Base-by-base conservation (phyloP, 2,113 vertebrate species). In the Pipa parva region DNA sequence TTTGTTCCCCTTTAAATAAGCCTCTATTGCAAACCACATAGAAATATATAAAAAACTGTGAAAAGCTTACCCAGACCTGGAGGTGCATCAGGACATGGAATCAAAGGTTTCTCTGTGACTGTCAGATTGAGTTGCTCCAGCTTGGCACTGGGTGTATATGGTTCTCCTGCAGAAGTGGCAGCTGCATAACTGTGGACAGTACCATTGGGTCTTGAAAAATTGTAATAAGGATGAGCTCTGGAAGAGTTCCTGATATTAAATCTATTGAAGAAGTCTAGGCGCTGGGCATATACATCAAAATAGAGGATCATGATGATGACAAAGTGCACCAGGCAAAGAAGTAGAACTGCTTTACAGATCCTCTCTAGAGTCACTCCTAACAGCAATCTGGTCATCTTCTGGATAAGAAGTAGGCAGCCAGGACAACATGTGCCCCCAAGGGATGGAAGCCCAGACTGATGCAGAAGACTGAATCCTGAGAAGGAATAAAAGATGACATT, bases 311-410 rank as follows among this genome's bases (percentile, higher is more conserved):
- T 95, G 79, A 97, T 96, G 78, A 99, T 95, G 63, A 98, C 85
- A 0, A 98, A 99, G 86, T 99, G 97, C 75, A 99, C 89, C 77
- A 97, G 84, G 89, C 97, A 99, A 64, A 99, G 92, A 76, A 99
- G 87, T 80, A 99, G 89, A 80, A 99, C 95, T 0, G 93, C 97
- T 87, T 99, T 99, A 87, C 97, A 99, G 85, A 99, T 92, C 78
- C 95, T 93, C 93, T 99, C 97, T 90, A 99, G 90, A 81, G 95
- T 99, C 74, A 94, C 91, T 76, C 95, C 97, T 85, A 99, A 85
- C 87, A 95, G 92, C 92, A 99, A 85, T 89, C 97, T 97, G 91
- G 93, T 94, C 97, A 99, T 99, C 95, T 94, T 95, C 90, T 11
- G 85, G 78, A 71, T 66, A 26, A 55, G 52, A 18, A 46, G 31